These are phyloP conservation scores for Hylyphantes graminicola DNA, from an alignment of 1,140 invertebrate species.

Conservation along the genomic window DNA sequence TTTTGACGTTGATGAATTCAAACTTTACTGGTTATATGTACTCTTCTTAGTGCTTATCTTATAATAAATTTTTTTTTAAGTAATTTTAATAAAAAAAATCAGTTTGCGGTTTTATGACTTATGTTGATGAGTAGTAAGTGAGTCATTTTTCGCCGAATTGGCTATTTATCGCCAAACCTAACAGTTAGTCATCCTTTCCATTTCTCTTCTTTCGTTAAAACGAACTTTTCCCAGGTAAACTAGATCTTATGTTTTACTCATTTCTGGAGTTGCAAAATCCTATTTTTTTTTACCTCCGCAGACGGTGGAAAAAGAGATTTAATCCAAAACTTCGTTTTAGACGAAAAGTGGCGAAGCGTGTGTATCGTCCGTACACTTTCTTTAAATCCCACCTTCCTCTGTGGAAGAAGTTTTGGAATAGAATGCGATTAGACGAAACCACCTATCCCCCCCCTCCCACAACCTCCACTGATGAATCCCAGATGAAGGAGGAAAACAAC, in stretches of 20 bases:
- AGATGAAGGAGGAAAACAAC: constrained; percentile 53
- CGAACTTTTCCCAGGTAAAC: too few species aligned
- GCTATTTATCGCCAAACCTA: too few species aligned
- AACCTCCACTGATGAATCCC: constrained; percentile 54
- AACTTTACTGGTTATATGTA: too few species aligned
- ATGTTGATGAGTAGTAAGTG: too few species aligned
- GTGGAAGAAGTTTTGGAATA: constrained; percentile 3
- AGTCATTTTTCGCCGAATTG: too few species aligned
- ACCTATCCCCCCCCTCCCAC: not conserved
- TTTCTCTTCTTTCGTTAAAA: too few species aligned
- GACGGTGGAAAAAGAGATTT: constrained; percentile 34
- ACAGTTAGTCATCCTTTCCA: too few species aligned
- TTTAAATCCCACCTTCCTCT: not conserved
- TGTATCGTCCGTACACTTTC: constrained; percentile 5
- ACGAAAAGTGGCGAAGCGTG: constrained; percentile 59
- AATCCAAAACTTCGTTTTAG: constrained; percentile 58
- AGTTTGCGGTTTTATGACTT: too few species aligned
- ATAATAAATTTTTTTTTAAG: too few species aligned
- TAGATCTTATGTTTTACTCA: not conserved
- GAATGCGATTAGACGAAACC: constrained; percentile 56
- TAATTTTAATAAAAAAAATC: too few species aligned
- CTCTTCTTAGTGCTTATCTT: too few species aligned
- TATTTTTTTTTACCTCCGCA: constrained; percentile 6
- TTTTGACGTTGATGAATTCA: too few species aligned
- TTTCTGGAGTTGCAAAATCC: not conserved